Evolutionary conservation across 1,140 invertebrate genomes (phyloP).

Genomic region (Ctenoplectra terminalis): DNA sequence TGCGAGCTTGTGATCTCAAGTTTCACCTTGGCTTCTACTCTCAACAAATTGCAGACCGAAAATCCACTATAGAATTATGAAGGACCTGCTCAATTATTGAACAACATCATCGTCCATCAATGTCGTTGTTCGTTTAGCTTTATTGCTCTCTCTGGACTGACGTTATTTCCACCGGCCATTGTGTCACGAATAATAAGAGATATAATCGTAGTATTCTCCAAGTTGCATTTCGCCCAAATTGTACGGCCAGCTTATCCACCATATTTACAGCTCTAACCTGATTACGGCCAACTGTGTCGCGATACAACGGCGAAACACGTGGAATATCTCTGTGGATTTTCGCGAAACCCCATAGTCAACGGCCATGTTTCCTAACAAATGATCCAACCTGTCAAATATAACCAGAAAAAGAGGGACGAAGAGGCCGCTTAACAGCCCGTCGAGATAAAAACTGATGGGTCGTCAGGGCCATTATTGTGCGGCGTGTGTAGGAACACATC

Average conservation of each 20-base stretch:
- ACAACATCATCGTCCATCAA: neutral
- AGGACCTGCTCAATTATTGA: neutral
- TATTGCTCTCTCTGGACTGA: neutral
- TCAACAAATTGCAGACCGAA: no score
- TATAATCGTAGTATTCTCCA: constrained; percentile 19
- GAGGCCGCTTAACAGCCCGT: constrained; percentile 58
- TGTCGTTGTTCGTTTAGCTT: neutral
- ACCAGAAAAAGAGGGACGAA: constrained; percentile 24
- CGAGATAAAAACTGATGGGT: constrained; percentile 70
- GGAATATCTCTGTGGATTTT: neutral
- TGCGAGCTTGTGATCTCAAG: constrained; percentile 6
- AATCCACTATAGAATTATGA: neutral
- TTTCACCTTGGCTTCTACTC: neutral
- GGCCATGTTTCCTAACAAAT: constrained; percentile 26
- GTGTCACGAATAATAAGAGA: constrained; percentile 10
- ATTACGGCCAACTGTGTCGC: neutral
- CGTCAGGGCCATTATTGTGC: constrained; percentile 56
- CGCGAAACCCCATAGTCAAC: neutral
- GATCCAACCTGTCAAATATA: constrained; percentile 50
- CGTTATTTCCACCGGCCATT: neutral
- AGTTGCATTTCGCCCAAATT: constrained; percentile 25
- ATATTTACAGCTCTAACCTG: constrained; percentile 18
- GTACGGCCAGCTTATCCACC: constrained; percentile 33
- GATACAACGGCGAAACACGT: neutral
- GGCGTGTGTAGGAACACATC: constrained; percentile 49